These are phyloP conservation scores for Illadopsis cleaveri DNA, from an alignment of 2,113 vertebrate genomes.

Conservation along the genomic window DNA sequence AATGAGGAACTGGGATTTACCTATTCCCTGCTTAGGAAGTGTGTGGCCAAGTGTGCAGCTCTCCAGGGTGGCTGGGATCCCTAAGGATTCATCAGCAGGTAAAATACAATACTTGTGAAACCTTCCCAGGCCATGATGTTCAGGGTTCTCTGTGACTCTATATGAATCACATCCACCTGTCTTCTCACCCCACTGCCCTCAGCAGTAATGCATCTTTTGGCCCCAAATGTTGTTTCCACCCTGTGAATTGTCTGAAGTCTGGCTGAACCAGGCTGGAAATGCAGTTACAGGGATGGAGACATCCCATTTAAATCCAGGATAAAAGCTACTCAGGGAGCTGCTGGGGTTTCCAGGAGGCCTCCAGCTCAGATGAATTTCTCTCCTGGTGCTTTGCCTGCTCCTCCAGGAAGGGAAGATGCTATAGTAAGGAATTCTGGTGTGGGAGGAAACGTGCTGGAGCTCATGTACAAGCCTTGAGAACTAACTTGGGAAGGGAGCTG, in stretches of 20 bases:
- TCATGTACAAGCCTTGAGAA: neutral
- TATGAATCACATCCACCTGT: neutral
- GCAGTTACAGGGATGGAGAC: neutral
- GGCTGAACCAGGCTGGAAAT: neutral
- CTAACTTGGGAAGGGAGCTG: neutral
- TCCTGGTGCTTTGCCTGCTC: neutral
- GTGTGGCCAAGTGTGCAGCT: neutral
- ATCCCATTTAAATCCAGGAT: neutral
- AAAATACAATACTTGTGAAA: neutral
- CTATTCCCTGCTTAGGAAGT: neutral
- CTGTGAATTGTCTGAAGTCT: neutral
- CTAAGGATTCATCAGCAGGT: neutral
- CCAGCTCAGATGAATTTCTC: neutral
- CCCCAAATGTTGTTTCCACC: neutral
- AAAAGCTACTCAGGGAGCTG: neutral
- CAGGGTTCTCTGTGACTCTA: neutral
- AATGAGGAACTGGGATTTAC: neutral
- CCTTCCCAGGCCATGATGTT: neutral
- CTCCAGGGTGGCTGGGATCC: neutral
- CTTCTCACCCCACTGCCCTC: neutral
- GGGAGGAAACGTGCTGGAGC: neutral
- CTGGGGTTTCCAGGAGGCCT: neutral
- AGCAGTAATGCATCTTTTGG: neutral
- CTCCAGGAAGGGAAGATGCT: neutral
- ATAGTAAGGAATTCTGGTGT: neutral